Evolutionary conservation across 2,113 vertebrate genomes (phyloP), one percentile per base, ranked within the genome.

Genomic region (Oreochromis niloticus): DNA sequence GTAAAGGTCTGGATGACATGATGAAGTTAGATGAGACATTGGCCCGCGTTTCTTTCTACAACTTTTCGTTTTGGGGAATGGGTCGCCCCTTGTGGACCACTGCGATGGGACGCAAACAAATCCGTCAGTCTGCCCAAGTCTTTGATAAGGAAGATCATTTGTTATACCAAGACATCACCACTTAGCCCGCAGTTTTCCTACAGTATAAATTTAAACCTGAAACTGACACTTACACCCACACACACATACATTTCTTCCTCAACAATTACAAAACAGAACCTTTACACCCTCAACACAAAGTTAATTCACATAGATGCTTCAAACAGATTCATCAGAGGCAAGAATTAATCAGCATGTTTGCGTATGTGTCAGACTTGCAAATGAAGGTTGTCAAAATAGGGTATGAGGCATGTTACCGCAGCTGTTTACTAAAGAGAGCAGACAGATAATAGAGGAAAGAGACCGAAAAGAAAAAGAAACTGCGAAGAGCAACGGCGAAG

Each of bases 301-400:
- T 73, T 34, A 68, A 85, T 78, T 85, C 59, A 80, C 22, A 84
- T 16, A 12, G 52, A 80, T 27, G 27, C 52, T 59, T 80, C n/a
- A 50, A 78, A 87, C 19, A 85, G 54, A 87, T 91, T 87, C 54
- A 92, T 92, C 79, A 84, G 36, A 66, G 81, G 54, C 56, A 8
- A 80, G 46, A 87, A 89, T 81, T 57, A 86, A 82, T 52, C 6
- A 84, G 59, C 7, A 52, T 87, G 83, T 91, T 87, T 88, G 66
- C 82, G 43, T 41, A 81, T 11, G 12, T 81, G 92, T 88, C 86
- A 91, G 83, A 85, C 85, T 86, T 79, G 85, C 90, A 91, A 94
- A 91, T 84, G 68, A 85, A 61, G 59, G 57, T 48, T 91, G 92
- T 95, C 90, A 89, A 88, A 93, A 89, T 87, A 89, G 91, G 59